Evolutionary conservation across 2,797 vertebrate genomes (phyloP), one percentile per base, ranked within the genome.

Genomic region (Hybognathus amarus): DNA sequence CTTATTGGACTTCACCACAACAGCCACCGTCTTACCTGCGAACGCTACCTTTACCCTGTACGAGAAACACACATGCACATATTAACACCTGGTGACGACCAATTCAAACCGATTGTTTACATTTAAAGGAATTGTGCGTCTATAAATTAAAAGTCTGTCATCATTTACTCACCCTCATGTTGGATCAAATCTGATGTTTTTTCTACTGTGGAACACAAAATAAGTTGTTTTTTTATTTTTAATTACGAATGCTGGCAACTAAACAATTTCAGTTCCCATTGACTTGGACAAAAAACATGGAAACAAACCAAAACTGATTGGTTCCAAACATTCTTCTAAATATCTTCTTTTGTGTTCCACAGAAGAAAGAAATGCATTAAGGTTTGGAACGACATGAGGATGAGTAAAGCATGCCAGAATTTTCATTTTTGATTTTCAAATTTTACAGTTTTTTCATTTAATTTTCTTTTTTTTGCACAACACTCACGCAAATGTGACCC

Each of bases 401-500:
- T 52, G 70, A 73, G 47, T 52, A 52, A 70, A 70, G 47, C 1
- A 70, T 70, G n/a, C 3, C 10, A 33, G 1, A 33, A 52, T 52
- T 33, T 1, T 6, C 2, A 27, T 59, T 24, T 59, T 71, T 11
- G n/a, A n/a, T n/a, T n/a, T n/a, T n/a, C n/a, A n/a, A n/a, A n/a
- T n/a, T n/a, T n/a, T n/a, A n/a, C n/a, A n/a, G n/a, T n/a, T n/a
- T n/a, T n/a, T n/a, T n/a, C n/a, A n/a, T n/a, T n/a, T n/a, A n/a
- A n/a, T n/a, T n/a, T n/a, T n/a, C 3, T 8, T 50, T 66, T 36
- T 9, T 80, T 56, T 59, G 33, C 18, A 68, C 13, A 85, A 85
- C 87, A 91, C 98, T 98, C 92, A 99, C 98, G 93, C 92, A 84
- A 99, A 97, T 42, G 91, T 96, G 91, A 99, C 95, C 88, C 97